Base-by-base conservation (phyloP, 2,113 vertebrate species). In the Cyanoliseus patagonus region DNA sequence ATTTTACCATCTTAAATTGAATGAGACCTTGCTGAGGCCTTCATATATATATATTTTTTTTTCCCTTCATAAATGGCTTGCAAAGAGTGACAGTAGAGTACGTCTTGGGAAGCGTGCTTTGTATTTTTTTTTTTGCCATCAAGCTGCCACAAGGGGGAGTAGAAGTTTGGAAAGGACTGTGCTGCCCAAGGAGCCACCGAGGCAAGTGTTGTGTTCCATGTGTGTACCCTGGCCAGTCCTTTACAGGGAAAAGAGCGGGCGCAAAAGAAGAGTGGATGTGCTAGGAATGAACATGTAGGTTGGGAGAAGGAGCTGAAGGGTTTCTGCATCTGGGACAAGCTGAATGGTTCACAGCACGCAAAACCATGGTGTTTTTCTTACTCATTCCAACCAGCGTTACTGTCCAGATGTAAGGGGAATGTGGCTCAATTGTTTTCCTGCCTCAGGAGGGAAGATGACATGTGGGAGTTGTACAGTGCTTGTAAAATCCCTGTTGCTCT, bases 61-160 rank as follows among this genome's bases (percentile, higher is more conserved):
- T 68, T 52, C 46, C 51, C 67, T 64, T 86, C 78, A 19, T 74
- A 70, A 91, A 61, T 63, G 66, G 22, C 68, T 88, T 96, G 59
- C 57, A 59, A 93, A 69, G 55, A 86, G n/a, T 79, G 68, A 78
- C 5, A 1, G 57, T 69, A 22, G 55, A 33, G 33, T 62, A 68
- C 27, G 42, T n/a, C 35, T 84, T 68, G 24, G 11, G 57, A 64
- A 66, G 18, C 1, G 0, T 5, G 11, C 49, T 76, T 92, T 82
- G 6, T 51, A 7, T 77, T 91, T 42, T 8, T 53, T 53, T 13
- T 81, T 96, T 95, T 94, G 53, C 84, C 83, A 33, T 91, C 62
- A 82, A 62, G 82, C 94, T 97, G 91, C 97, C 97, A 98, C 90
- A 95, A 94, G 88, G 92, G 94, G 97, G 94, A 98, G 97, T 88